These are phyloP conservation scores for Psephotus haematonotus DNA, from an alignment of 2,113 vertebrate genomes.

Conservation along the genomic window DNA sequence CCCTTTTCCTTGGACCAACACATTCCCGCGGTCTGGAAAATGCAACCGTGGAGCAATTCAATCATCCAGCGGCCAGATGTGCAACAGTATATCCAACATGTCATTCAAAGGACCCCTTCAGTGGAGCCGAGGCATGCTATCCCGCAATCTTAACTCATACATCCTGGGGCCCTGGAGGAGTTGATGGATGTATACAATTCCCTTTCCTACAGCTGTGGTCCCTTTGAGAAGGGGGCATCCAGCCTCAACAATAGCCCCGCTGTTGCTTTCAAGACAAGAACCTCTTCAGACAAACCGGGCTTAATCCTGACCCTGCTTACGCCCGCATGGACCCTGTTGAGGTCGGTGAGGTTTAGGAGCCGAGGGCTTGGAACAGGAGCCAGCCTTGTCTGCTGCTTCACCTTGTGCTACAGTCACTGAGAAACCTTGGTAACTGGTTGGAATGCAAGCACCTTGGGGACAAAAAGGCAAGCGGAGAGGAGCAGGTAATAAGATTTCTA, in stretches of 20 bases:
- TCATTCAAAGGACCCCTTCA: constrained; percentile 70
- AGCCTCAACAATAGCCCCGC: constrained; percentile 64
- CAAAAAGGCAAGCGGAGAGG: constrained; percentile 37
- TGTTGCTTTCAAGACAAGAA: constrained; percentile 69
- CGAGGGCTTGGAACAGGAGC: not conserved
- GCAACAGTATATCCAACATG: constrained; percentile 61
- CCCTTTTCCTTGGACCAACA: not conserved
- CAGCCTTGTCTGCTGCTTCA: not conserved
- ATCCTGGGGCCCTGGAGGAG: constrained; percentile 70
- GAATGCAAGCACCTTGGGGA: constrained; percentile 53
- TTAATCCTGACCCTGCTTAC: constrained; percentile 29
- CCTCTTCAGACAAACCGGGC: constrained; percentile 38
- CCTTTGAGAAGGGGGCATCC: constrained; percentile 61
- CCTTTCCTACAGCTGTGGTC: constrained; percentile 68
- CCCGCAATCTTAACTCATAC: constrained; percentile 67
- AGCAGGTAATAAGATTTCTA: constrained; percentile 56
- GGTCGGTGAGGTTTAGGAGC: not conserved
- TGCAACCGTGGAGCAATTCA: constrained; percentile 42
- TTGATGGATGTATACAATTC: constrained; percentile 70
- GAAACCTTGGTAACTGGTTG: constrained; percentile 64
- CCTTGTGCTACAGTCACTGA: constrained; percentile 41
- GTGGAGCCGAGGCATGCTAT: constrained; percentile 61
- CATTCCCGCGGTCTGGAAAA: constrained; percentile 58
- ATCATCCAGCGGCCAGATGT: constrained; percentile 61
- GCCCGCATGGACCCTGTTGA: not conserved